Evolutionary conservation across 2,113 vertebrate species (phyloP).

Genomic region (Beaufortia kweichowensis): DNA sequence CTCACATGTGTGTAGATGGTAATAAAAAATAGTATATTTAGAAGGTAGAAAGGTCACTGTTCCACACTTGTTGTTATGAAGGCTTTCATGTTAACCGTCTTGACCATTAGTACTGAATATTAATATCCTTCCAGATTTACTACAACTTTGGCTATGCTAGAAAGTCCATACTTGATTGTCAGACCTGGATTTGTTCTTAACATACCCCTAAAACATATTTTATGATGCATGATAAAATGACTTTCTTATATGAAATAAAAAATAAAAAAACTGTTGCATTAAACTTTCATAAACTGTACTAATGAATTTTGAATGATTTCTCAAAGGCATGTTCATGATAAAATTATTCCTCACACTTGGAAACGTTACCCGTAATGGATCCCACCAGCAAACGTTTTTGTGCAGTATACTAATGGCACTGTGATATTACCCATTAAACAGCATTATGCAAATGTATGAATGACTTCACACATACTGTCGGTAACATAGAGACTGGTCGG

Average conservation of each 20-base stretch:
- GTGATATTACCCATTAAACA: conserved; percentile 33
- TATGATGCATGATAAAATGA: neutral
- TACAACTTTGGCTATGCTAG: neutral
- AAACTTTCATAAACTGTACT: neutral
- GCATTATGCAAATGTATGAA: conserved; percentile 39
- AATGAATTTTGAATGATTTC: conserved; percentile 29
- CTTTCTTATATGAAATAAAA: neutral
- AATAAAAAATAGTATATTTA: neutral
- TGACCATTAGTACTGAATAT: neutral
- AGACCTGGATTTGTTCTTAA: neutral
- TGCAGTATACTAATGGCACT: conserved; percentile 38
- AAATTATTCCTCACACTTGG: conserved; percentile 19
- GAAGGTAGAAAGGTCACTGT: neutral
- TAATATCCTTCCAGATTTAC: neutral
- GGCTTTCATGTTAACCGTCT: neutral
- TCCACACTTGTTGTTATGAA: neutral
- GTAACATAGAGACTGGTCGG: conserved; percentile 2
- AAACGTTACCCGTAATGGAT: conserved; percentile 39
- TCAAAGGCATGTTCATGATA: conserved; percentile 21
- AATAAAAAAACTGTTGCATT: conserved; percentile 9
- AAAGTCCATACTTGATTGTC: neutral
- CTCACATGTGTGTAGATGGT: neutral
- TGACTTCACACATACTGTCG: conserved; percentile 13
- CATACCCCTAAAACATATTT: conserved; percentile 2
- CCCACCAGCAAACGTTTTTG: conserved; percentile 40